Evolutionary conservation across 2,797 vertebrate species (phyloP).

Genomic region (Sebastes kiyomatsui): DNA sequence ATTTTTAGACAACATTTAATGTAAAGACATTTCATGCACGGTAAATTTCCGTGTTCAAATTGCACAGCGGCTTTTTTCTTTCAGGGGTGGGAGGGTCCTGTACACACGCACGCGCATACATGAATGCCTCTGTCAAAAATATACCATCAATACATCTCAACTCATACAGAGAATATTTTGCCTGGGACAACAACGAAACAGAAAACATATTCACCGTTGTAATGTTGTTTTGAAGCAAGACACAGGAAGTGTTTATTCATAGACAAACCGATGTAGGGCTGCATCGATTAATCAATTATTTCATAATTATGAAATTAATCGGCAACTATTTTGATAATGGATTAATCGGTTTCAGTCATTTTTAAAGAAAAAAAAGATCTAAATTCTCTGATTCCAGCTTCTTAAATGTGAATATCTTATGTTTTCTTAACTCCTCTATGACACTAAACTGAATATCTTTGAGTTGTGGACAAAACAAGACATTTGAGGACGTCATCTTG

Average conservation of each 20-base stretch:
- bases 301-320: too few relatives aligned
- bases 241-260: neutral
- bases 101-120: neutral
- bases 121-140: neutral
- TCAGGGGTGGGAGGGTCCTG: too few relatives aligned
- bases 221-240: neutral
- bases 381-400: too few relatives aligned
- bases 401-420: too few relatives aligned
- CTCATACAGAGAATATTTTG: neutral
- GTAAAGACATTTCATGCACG: neutral
- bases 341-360: too few relatives aligned
- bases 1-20: neutral
- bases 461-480: too few relatives aligned
- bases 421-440: rapidly evolving
- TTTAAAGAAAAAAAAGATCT: too few relatives aligned
- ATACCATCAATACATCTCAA: neutral
- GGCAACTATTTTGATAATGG: too few relatives aligned
- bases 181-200: neutral
- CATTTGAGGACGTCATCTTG: rapidly evolving
- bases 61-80: neutral
- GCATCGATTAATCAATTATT: too few relatives aligned
- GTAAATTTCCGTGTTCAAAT: neutral
- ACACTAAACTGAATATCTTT: too few relatives aligned
- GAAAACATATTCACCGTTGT: neutral
- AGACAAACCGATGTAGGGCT: neutral